Conservation (phyloP, 2,888 invertebrate genomes). For the Cecidostiba fungosa region DNA sequence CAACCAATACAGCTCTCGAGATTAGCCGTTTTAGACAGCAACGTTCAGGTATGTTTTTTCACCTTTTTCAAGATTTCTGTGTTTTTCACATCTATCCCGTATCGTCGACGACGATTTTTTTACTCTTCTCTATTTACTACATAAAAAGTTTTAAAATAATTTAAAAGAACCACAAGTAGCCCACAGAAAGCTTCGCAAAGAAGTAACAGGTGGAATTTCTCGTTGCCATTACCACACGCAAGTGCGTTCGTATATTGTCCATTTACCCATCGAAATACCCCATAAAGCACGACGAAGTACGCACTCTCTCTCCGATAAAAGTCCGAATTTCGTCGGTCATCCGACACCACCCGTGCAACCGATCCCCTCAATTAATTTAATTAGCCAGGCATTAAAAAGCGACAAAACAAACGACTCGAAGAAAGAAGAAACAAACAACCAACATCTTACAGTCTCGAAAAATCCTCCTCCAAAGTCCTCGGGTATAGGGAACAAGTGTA, state of each 20-base stretch:
- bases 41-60: conserved; percentile 17
- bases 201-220: background rate
- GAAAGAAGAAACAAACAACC: background rate
- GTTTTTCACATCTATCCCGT: background rate
- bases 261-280: background rate
- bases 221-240: background rate
- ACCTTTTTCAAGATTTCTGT: conserved; percentile 23
- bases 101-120: background rate
- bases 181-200: background rate
- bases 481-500: conserved; percentile 53
- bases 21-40: conserved; percentile 46
- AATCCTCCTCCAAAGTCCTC: conserved; percentile 7
- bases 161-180: no score
- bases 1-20: conserved; percentile 13
- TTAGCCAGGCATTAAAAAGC: conserved; percentile 30
- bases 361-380: conserved; percentile 59
- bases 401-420: background rate
- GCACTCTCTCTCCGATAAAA: background rate
- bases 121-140: no score
- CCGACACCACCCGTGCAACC: conserved; percentile 34
- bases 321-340: background rate
- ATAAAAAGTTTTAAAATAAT: no score
- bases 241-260: background rate
- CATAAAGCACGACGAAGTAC: background rate
- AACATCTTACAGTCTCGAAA: background rate